Evolutionary conservation across 2,113 vertebrate genomes (phyloP).

Genomic region (Amphiprion percula): DNA sequence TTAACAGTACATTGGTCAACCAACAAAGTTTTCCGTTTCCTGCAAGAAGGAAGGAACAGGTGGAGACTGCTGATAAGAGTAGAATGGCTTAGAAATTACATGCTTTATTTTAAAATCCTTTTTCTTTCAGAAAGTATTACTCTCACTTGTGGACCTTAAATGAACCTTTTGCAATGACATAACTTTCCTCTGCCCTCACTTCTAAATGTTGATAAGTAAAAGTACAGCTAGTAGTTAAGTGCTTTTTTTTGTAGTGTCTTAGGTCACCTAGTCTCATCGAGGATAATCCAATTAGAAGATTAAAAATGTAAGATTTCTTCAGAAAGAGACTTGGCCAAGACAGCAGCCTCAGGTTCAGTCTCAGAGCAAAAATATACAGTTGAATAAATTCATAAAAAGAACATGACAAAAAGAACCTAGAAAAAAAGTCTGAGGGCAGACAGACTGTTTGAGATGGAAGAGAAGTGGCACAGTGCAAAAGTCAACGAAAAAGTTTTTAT

Average conservation of each 20-base stretch:
- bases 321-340: not conserved
- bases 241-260: slow-evolving; percentile 17
- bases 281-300: slow-evolving; percentile 50
- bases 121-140: slow-evolving; percentile 37
- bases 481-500: not conserved
- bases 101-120: slow-evolving; percentile 60
- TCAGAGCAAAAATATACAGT: slow-evolving; percentile 20
- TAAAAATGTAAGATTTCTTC: slow-evolving; percentile 27
- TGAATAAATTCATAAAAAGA: slow-evolving; percentile 34
- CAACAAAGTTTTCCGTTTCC: slow-evolving; percentile 27
- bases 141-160: slow-evolving; percentile 43
- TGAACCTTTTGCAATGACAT: slow-evolving; percentile 53
- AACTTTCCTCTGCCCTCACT: slow-evolving; percentile 27
- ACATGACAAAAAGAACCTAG: slow-evolving; percentile 6
- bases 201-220: slow-evolving; percentile 37
- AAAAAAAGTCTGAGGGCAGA: not conserved
- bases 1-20: slow-evolving; percentile 49
- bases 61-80: slow-evolving; percentile 65
- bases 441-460: not conserved
- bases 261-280: slow-evolving; percentile 2
- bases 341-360: slow-evolving; percentile 10
- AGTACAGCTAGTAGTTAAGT: slow-evolving; percentile 4
- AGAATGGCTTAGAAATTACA: slow-evolving; percentile 64
- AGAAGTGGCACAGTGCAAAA: slow-evolving; percentile 14
- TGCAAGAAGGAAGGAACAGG: slow-evolving; percentile 52